These are phyloP conservation scores for Poecile montanus DNA, from an alignment of 2,797 vertebrate genomes.

Conservation along the genomic window DNA sequence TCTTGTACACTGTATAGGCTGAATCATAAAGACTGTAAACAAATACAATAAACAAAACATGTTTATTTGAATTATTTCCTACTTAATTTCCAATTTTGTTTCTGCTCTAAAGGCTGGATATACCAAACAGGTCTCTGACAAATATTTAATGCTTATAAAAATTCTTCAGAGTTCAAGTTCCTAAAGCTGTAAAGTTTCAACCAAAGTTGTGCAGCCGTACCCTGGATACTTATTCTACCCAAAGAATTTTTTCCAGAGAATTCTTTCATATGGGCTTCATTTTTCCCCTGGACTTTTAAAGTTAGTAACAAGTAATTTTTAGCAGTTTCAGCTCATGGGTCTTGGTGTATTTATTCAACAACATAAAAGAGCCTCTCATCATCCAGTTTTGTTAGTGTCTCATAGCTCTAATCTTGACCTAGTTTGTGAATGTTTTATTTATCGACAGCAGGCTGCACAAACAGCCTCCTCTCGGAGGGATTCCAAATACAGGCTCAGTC, in stretches of 20 bases:
- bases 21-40: not conserved
- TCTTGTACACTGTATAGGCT: not conserved
- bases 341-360: conserved; percentile 29
- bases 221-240: not conserved
- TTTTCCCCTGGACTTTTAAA: not conserved
- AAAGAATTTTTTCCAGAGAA: not conserved
- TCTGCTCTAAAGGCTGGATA: not conserved
- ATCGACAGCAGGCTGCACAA: not conserved
- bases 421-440: conserved; percentile 46
- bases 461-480: not conserved
- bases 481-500: not conserved
- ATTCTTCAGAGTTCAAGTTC: not conserved
- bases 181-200: not conserved
- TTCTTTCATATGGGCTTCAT: not conserved
- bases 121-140: not conserved
- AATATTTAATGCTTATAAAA: not conserved
- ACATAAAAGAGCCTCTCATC: conserved; percentile 24
- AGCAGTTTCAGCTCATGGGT: conserved; percentile 10
- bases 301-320: conserved; percentile 25
- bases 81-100: not conserved
- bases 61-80: not conserved
- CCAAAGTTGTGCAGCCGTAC: not conserved
- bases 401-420: conserved; percentile 55
- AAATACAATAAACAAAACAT: not conserved
- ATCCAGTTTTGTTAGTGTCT: conserved; percentile 36